Conservation (phyloP, 64 coral and sea anemone species). For the Platygyra sinensis region DNA sequence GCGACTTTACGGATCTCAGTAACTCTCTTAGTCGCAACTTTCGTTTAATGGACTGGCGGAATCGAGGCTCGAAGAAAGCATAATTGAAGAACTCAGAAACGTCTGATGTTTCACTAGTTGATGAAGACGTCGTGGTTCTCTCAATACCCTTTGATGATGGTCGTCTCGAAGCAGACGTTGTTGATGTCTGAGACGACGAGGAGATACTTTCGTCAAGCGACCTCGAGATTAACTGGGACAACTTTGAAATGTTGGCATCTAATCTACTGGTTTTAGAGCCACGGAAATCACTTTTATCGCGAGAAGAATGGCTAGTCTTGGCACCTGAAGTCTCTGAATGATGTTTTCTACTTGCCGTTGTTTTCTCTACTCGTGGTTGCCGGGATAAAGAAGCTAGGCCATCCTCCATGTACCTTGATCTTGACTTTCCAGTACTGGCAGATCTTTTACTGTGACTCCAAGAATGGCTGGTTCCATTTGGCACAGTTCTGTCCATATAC, state of each 20-base stretch:
- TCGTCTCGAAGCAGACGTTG: not conserved
- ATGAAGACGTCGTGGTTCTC: not conserved
- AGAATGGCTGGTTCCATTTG: not conserved
- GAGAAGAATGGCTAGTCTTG: constrained; percentile 11
- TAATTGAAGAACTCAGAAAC: constrained; percentile 42
- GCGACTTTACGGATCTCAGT: constrained; percentile 22
- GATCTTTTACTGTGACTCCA: not conserved
- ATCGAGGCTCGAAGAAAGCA: constrained; percentile 31
- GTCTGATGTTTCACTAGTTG: constrained; percentile 16
- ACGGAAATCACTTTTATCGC: not conserved
- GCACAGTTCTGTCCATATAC: constrained; percentile 1
- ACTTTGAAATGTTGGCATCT: constrained; percentile 25
- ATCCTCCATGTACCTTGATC: not conserved
- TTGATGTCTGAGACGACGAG: constrained; percentile 8
- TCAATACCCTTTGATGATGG: constrained; percentile 9
- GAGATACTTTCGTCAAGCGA: constrained; percentile 19
- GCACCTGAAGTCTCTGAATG: not conserved
- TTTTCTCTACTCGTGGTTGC: not conserved
- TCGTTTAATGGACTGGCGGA: constrained; percentile 8
- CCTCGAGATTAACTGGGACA: constrained; percentile 6
- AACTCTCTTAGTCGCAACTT: constrained; percentile 24
- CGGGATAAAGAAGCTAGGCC: not conserved
- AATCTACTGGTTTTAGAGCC: not conserved
- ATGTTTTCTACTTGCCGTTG: not conserved
- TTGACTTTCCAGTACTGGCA: constrained; percentile 8